A percentile compares a stretch with the other conserved stretches of the same genome.
phyloP scores from a whole-genome alignment of 2,888 invertebrate species.

The Brenthis ino region DNA sequence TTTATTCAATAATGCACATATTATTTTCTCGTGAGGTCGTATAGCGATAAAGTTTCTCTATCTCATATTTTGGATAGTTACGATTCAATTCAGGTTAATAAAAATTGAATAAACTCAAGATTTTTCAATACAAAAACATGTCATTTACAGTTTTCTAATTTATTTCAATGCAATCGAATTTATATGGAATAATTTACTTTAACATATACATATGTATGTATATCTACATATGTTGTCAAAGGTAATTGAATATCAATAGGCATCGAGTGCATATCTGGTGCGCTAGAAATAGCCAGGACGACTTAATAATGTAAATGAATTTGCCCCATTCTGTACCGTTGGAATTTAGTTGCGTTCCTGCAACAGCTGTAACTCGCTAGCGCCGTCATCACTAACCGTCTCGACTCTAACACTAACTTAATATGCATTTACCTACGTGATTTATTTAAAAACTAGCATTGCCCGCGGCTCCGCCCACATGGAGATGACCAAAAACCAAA shows the following conservation, averaged over 20 bases:
- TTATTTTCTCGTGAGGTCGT: too few species aligned
- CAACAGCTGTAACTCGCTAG: constrained; percentile 40
- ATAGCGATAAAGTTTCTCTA: too few species aligned
- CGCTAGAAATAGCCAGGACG: constrained; percentile 60
- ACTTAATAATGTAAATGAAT: constrained; percentile 71
- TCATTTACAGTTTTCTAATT: not conserved
- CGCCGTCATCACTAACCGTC: constrained; percentile 56
- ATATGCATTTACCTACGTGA: too few species aligned
- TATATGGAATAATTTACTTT: not conserved
- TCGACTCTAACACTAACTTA: constrained; percentile 24
- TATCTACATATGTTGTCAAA: constrained; percentile 17
- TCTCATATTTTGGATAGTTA: too few species aligned
- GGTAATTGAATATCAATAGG: constrained; percentile 35
- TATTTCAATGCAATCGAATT: not conserved
- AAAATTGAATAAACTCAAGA: too few species aligned
- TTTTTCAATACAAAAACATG: too few species aligned
- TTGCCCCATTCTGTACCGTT: constrained; percentile 61
- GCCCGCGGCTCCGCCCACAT: too few species aligned
- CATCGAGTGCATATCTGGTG: constrained; percentile 49
- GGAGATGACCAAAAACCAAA: too few species aligned
- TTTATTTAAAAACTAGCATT: too few species aligned
- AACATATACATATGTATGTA: not conserved
- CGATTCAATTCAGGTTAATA: too few species aligned
- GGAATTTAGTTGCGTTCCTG: constrained; percentile 60
- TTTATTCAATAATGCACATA: too few species aligned